Evolutionary conservation across 2,888 invertebrate species (phyloP).

Genomic region (Lasioglossum villosulum): DNA sequence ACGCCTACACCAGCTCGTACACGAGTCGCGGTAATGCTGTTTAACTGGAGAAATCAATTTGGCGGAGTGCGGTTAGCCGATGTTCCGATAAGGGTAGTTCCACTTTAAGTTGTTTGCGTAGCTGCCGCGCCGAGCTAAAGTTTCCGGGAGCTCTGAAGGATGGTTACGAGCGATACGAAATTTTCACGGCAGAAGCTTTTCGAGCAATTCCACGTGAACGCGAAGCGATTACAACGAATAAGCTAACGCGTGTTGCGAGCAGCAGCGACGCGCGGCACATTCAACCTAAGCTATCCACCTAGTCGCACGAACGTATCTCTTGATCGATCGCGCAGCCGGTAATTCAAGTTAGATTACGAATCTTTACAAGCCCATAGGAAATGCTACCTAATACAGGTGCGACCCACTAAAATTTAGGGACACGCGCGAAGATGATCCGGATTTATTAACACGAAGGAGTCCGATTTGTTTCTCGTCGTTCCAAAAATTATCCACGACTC

Average conservation of each 20-base stretch:
- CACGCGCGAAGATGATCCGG: not conserved
- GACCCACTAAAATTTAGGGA: too few relatives aligned
- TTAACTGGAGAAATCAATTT: constrained; percentile 59
- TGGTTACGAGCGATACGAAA: not conserved
- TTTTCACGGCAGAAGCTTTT: not conserved
- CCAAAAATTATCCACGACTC: not conserved
- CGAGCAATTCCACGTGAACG: constrained; percentile 1
- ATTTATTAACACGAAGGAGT: not conserved
- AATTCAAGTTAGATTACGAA: too few relatives aligned
- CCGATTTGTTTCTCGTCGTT: not conserved
- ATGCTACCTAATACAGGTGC: too few relatives aligned
- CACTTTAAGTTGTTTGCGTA: constrained; percentile 56
- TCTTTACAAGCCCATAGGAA: too few relatives aligned
- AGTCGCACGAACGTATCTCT: too few relatives aligned
- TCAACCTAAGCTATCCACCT: too few relatives aligned
- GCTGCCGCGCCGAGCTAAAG: not conserved
- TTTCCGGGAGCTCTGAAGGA: constrained; percentile 2
- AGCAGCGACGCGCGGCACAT: not conserved
- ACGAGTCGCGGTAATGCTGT: constrained; percentile 33
- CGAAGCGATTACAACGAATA: not conserved
- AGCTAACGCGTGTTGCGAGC: not conserved
- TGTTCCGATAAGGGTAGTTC: constrained; percentile 51
- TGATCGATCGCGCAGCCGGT: too few relatives aligned
- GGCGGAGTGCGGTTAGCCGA: constrained; percentile 38
- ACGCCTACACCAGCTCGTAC: not conserved